Conservation (phyloP, 2,113 vertebrate species). For the Podilymbus podiceps region DNA sequence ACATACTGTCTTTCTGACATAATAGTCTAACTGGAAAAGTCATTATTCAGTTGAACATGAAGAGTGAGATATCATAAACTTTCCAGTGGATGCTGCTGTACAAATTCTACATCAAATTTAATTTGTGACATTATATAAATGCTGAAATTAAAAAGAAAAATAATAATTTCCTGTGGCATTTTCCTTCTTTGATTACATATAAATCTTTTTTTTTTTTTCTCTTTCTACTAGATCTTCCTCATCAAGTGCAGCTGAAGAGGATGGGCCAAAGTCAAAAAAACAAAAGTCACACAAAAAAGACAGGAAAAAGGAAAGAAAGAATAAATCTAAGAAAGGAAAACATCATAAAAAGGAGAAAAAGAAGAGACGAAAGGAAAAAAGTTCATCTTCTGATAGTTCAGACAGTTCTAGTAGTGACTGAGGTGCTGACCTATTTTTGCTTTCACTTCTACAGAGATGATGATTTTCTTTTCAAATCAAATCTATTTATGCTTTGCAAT, state of each 20-base stretch:
- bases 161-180: neutral
- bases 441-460: neutral
- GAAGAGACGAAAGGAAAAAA: slow-evolving; percentile 78
- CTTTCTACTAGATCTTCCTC: slow-evolving; percentile 78
- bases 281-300: slow-evolving; percentile 89
- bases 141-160: neutral
- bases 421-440: slow-evolving; percentile 9
- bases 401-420: slow-evolving; percentile 83
- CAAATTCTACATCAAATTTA: neutral
- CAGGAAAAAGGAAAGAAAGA: slow-evolving; percentile 86
- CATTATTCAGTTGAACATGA: neutral
- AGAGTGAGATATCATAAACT: neutral
- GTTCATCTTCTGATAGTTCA: slow-evolving; percentile 79
- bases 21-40: neutral
- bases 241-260: slow-evolving; percentile 82
- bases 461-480: neutral
- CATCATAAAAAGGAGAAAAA: slow-evolving; percentile 85
- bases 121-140: neutral
- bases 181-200: neutral
- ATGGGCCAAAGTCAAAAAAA: slow-evolving; percentile 85
- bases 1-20: neutral
- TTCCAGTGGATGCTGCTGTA: neutral
- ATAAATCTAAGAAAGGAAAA: slow-evolving; percentile 82
- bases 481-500: slow-evolving; percentile 45
- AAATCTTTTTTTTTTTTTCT: neutral